These are phyloP conservation scores for Globodera ellingtonae DNA, from an alignment of 1,140 invertebrate species.

Conservation along the genomic window DNA sequence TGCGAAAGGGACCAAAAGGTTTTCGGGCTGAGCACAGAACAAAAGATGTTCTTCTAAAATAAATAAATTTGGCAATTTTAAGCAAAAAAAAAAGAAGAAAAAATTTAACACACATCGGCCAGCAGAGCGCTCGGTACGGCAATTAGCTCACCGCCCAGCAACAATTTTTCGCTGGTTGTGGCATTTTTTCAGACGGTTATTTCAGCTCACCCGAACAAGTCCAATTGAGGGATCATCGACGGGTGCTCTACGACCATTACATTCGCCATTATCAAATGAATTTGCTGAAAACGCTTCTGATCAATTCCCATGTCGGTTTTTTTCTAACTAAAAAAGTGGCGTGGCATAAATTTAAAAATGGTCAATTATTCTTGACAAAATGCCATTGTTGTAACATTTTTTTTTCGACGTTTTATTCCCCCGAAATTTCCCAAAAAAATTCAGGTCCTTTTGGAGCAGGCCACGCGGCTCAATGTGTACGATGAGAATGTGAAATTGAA, in stretches of 20 bases:
- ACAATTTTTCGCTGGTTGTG: constrained; percentile 24
- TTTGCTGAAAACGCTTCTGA: constrained; percentile 37
- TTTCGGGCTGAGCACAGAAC: constrained; percentile 22
- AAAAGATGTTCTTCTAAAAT: constrained; percentile 42
- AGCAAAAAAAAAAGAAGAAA: not conserved
- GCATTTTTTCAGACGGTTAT: constrained; percentile 39
- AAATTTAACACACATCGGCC: constrained; percentile 33
- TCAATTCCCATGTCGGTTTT: constrained; percentile 34
- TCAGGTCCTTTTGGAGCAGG: constrained; percentile 39
- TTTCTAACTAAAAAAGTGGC: not conserved
- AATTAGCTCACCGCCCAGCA: constrained; percentile 35
- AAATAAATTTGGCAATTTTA: not conserved
- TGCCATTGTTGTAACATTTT: no score
- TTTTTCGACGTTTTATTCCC: not conserved
- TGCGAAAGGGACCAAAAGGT: constrained; percentile 39
- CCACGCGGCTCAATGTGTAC: constrained; percentile 18
- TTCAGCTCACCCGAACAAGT: constrained; percentile 39
- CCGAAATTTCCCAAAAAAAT: not conserved
- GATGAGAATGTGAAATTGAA: constrained; percentile 20
- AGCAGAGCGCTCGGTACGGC: constrained; percentile 32
- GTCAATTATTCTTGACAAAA: no score
- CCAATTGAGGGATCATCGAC: constrained; percentile 36
- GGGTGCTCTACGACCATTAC: constrained; percentile 46
- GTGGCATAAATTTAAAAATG: no score
- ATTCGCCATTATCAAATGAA: constrained; percentile 47